These are phyloP conservation scores for Tetramorium alpestre DNA, from an alignment of 1,140 invertebrate species.

Conservation along the genomic window DNA sequence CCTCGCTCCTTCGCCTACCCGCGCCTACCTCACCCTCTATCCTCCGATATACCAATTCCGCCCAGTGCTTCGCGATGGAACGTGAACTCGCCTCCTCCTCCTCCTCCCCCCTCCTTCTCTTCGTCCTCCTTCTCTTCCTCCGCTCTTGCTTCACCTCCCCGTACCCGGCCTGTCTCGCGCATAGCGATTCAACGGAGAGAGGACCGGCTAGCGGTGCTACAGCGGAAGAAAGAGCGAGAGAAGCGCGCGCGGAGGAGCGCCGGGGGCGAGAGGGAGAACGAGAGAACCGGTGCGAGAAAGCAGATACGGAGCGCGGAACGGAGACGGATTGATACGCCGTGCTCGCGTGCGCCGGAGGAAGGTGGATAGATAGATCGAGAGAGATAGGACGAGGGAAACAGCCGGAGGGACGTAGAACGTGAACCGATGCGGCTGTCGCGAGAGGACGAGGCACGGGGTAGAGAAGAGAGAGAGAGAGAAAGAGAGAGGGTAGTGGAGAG, in stretches of 20 bases:
- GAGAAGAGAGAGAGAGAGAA: background rate
- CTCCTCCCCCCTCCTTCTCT: background rate
- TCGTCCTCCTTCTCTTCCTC: background rate
- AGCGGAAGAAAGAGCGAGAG: conserved; percentile 39
- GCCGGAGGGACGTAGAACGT: conserved; percentile 52
- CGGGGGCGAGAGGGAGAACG: conserved; percentile 35
- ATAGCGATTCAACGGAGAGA: conserved; percentile 51
- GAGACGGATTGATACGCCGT: conserved; percentile 56
- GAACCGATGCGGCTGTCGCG: conserved; percentile 72
- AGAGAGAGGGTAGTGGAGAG: conserved; percentile 28
- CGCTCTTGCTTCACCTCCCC: conserved; percentile 3
- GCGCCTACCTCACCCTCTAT: conserved; percentile 51
- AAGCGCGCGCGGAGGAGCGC: conserved; percentile 22
- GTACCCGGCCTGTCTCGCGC: conserved; percentile 52
- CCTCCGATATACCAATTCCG: conserved; percentile 71
- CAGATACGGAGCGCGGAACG: conserved; percentile 56
- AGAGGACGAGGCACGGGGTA: conserved; percentile 47
- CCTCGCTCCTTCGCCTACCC: background rate
- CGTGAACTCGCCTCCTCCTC: conserved; percentile 63
- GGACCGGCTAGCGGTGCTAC: conserved; percentile 31
- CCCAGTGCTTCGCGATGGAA: conserved; percentile 68
- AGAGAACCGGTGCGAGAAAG: conserved; percentile 61
- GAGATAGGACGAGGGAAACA: conserved; percentile 35
- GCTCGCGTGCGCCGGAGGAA: conserved; percentile 16
- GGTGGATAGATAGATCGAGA: conserved; percentile 28